phyloP scores from a whole-genome alignment of 2,113 vertebrate species.

The Maccullochella peelii region DNA sequence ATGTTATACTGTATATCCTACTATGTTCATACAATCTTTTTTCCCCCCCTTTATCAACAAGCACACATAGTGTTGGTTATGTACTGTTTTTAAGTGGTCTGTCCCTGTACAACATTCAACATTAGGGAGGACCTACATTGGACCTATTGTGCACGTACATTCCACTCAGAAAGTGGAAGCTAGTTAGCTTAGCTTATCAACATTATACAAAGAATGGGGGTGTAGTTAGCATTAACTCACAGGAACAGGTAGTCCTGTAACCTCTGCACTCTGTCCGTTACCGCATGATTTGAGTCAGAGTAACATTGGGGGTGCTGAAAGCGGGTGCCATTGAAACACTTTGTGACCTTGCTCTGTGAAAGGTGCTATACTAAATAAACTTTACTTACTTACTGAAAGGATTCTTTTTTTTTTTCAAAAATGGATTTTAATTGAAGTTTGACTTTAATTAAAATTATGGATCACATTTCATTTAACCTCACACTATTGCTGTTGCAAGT shows the following conservation, averaged over 20 bases:
- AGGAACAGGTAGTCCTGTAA: background rate
- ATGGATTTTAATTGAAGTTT: background rate
- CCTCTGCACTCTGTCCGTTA: background rate
- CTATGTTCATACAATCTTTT: background rate
- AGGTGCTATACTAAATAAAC: no score
- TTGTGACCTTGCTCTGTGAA: no score
- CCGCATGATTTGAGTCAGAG: background rate
- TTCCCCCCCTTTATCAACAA: background rate
- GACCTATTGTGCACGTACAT: no score
- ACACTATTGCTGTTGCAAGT: background rate
- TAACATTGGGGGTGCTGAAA: no score
- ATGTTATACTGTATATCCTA: background rate
- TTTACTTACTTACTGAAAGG: no score
- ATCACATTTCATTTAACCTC: background rate
- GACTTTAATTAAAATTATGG: background rate
- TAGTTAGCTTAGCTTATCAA: background rate
- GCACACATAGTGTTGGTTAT: background rate
- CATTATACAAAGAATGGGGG: background rate
- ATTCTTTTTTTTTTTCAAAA: no score
- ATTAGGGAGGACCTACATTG: background rate
- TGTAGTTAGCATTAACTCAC: background rate
- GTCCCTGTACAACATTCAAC: background rate
- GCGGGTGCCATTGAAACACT: no score
- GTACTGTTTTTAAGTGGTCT: background rate
- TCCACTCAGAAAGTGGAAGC: background rate